These are phyloP conservation scores for Hydropsyche tenuis DNA, from an alignment of 1,140 invertebrate genomes.

Conservation along the genomic window DNA sequence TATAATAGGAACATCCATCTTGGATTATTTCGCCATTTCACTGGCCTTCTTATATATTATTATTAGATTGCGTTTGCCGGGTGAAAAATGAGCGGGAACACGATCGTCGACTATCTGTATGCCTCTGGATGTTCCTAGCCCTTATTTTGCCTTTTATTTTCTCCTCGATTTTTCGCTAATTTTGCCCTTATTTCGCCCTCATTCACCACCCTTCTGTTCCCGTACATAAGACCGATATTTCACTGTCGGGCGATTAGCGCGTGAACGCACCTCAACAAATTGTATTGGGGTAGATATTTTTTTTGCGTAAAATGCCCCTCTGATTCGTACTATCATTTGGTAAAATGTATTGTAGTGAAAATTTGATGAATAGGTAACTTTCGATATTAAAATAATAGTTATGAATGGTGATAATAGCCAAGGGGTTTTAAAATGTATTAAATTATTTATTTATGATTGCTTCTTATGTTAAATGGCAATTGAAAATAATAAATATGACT, in stretches of 20 bases:
- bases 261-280: neutral
- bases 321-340: too few species aligned
- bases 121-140: conserved; percentile 22
- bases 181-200: conserved; percentile 18
- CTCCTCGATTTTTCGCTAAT: neutral
- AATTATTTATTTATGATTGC: too few species aligned
- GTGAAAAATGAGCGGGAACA: conserved; percentile 42
- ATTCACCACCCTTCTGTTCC: neutral
- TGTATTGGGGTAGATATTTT: too few species aligned
- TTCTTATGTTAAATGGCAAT: too few species aligned
- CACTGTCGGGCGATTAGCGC: conserved; percentile 12
- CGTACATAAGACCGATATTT: conserved; percentile 9
- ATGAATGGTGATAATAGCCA: too few species aligned
- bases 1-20: conserved; percentile 27
- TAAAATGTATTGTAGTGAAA: too few species aligned
- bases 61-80: conserved; percentile 47
- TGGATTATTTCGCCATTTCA: conserved; percentile 38
- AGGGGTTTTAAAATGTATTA: too few species aligned
- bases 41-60: conserved; percentile 12
- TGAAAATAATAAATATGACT: too few species aligned
- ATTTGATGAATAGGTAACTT: too few species aligned
- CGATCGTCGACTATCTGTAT: neutral
- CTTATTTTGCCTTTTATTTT: neutral
- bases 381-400: too few species aligned
- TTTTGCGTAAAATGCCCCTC: too few species aligned